A percentile compares a stretch with the other conserved stretches of the same genome.
phyloP scores from a whole-genome alignment of 2,797 vertebrate genomes.

The Chloroceryle amazona region DNA sequence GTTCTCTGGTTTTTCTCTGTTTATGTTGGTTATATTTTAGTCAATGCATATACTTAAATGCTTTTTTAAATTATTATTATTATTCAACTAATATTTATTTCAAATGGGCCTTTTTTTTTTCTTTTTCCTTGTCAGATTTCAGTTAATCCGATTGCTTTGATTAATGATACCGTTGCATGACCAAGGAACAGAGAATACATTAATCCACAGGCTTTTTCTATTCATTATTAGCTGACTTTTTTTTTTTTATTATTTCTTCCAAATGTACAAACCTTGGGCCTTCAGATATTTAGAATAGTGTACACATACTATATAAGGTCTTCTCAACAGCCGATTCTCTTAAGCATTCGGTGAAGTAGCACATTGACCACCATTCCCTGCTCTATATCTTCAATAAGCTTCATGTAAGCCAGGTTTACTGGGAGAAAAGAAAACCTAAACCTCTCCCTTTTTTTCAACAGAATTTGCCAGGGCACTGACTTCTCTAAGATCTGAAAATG shows the following conservation, averaged over 20 bases:
- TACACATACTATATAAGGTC: background rate
- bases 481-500: background rate
- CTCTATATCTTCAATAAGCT: background rate
- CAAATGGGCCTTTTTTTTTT: background rate
- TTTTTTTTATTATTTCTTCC: background rate
- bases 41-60: background rate
- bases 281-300: background rate
- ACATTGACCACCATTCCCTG: background rate
- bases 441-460: background rate
- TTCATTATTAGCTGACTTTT: background rate
- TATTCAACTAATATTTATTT: background rate
- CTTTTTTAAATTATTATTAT: background rate
- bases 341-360: background rate
- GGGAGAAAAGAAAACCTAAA: background rate
- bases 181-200: background rate
- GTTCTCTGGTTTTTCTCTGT: background rate
- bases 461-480: background rate
- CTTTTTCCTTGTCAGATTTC: background rate
- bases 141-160: background rate
- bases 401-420: background rate
- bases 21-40: background rate
- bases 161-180: background rate
- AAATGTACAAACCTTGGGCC: background rate
- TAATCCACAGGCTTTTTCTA: background rate
- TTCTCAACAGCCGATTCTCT: background rate